Evolutionary conservation across 2,797 vertebrate genomes (phyloP).

Genomic region (Fringilla coelebs): DNA sequence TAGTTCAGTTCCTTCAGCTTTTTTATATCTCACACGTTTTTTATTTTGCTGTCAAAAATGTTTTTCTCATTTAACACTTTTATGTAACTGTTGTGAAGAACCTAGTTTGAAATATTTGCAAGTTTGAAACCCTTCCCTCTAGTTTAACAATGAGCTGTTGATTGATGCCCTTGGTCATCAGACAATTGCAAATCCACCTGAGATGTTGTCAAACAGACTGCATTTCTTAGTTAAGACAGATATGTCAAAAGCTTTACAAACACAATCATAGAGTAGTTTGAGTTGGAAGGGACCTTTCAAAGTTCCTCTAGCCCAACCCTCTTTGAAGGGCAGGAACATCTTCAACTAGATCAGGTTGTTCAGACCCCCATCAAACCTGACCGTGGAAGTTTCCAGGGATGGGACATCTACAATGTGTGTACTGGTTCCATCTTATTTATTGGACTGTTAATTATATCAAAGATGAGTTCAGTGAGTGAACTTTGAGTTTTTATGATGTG

Average conservation of each 20-base stretch:
- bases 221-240: neutral
- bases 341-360: neutral
- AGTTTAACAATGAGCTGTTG: neutral
- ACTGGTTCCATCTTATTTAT: neutral
- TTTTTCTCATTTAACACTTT: neutral
- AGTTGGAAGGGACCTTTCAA: neutral
- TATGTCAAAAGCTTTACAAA: neutral
- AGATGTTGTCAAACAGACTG: neutral
- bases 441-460: neutral
- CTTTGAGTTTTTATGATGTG: neutral
- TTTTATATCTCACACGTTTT: neutral
- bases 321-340: neutral
- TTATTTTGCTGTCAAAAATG: neutral
- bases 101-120: neutral
- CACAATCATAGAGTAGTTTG: neutral
- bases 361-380: neutral
- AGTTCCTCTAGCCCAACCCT: neutral
- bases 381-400: neutral
- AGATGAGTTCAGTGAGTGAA: neutral
- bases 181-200: neutral
- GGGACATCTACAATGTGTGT: neutral
- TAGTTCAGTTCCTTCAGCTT: neutral
- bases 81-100: neutral
- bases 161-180: neutral
- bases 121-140: neutral